These are phyloP conservation scores for Nomia melanderi DNA, from an alignment of 1,140 invertebrate species.

Conservation along the genomic window DNA sequence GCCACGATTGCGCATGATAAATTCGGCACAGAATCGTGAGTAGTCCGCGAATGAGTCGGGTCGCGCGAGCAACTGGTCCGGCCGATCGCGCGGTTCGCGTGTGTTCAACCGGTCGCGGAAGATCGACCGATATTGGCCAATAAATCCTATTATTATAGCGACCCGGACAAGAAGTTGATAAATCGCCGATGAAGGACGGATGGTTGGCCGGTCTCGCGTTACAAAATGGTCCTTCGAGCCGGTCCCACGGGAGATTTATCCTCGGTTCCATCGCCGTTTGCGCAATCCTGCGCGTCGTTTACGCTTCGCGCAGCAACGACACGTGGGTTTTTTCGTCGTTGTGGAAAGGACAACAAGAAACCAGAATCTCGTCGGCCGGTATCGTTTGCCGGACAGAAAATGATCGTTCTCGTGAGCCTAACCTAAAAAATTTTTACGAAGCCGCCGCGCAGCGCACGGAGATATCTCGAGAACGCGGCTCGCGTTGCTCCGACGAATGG, in stretches of 20 bases:
- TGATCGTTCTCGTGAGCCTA: constrained; percentile 1
- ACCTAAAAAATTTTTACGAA: constrained; percentile 3
- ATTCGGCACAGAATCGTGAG: constrained; percentile 44
- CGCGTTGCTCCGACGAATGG: no score
- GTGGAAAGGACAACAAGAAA: not conserved
- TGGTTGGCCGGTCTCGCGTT: constrained; percentile 42
- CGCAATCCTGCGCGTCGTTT: not conserved
- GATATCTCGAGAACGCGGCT: no score
- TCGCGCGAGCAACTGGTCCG: constrained; percentile 50
- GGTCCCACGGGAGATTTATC: constrained; percentile 44
- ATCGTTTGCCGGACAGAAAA: constrained; percentile 22
- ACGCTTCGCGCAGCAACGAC: constrained; percentile 4
- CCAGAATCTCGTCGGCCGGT: constrained; percentile 10
- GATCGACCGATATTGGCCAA: constrained; percentile 62
- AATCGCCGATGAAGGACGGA: constrained; percentile 47
- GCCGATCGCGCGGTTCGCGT: constrained; percentile 33
- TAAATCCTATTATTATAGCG: constrained; percentile 66
- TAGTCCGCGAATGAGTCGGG: constrained; percentile 3
- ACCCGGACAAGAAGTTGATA: constrained; percentile 54
- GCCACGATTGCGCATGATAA: constrained; percentile 49
- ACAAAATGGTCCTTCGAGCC: constrained; percentile 42
- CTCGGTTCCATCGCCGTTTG: not conserved
- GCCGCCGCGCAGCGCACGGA: no score
- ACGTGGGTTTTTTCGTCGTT: constrained; percentile 32
- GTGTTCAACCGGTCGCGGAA: constrained; percentile 50